phyloP scores from a whole-genome alignment of 2,797 vertebrate species.

The Potorous gilbertii region DNA sequence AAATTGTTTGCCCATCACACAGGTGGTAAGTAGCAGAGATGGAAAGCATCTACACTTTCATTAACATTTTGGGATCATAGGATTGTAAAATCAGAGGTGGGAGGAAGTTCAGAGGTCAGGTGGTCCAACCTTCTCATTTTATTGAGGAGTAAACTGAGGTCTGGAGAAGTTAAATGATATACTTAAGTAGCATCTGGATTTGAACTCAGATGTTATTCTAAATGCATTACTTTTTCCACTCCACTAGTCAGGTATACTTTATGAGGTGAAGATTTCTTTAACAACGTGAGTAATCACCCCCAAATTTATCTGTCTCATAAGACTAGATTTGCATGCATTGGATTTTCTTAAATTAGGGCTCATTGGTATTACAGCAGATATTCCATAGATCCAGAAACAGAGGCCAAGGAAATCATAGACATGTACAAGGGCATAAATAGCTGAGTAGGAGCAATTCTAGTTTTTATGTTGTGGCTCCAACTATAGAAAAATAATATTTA shows the following conservation, averaged over 20 bases:
- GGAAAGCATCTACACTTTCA: not conserved
- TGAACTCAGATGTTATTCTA: not conserved
- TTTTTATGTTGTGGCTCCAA: no score
- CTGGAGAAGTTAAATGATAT: not conserved
- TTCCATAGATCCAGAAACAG: no score
- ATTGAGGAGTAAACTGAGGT: not conserved
- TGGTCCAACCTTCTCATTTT: not conserved
- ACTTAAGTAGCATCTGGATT: not conserved
- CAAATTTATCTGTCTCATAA: not conserved
- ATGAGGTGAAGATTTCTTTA: not conserved
- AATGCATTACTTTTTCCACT: not conserved
- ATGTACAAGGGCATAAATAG: no score
- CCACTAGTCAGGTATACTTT: not conserved
- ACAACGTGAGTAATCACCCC: not conserved
- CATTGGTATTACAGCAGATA: no score
- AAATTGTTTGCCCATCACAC: not conserved
- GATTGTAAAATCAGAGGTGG: not conserved
- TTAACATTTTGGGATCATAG: not conserved
- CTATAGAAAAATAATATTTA: no score
- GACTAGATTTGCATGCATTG: no score
- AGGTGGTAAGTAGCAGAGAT: not conserved
- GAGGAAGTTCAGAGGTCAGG: not conserved
- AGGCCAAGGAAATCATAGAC: no score
- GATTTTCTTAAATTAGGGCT: no score
- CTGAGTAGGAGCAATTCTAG: no score